Base-by-base conservation (phyloP, 2,113 vertebrate species). In the Salvelinus sp. region DNA sequence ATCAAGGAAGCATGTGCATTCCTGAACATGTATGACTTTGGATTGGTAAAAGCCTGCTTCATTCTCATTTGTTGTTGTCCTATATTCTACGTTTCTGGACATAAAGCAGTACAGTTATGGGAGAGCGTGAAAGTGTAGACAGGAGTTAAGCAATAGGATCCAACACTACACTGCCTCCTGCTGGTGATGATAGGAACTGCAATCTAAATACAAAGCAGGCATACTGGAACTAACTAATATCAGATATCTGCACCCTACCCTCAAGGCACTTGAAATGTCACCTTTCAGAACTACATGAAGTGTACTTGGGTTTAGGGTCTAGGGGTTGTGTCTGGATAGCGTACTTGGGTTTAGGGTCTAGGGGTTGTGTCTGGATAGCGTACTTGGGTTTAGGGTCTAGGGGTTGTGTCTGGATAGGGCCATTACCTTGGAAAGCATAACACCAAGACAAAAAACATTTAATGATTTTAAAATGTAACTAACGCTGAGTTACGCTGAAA, bases 1-100 rank as follows among this genome's bases (percentile, higher is more conserved):
- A 65, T 73, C 23, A 71, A 75, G 50, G 30, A 28, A 69, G 63
- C 77, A 69, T 79, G 73, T 76, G 79, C 77, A 70, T 76, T 70
- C 33, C 62, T 60, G 22, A 3, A 62, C 58, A 62, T 62, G 13
- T 62, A n/a, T 62, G 58, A 23, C 16, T n/a, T 62, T 1, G 6
- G 58, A 22, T 62, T 62, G n/a, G n/a, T 38, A 38, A 38, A 38
- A 38, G 7, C 50, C 50, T 57, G 50, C 5, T 60, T 60, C 6
- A 60, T 22, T 60, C 2, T 60, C 6, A 20, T 22, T n/a, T 22
- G 16, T 16, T 44, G 2, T 44, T 62, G 75, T 70, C 58, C 22
- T 33, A 63, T 64, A 57, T 65, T 47, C 65, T 73, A 14, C 4
- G 58, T 62, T 22, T 62, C 20, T 22, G 9, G 58, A 62, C 58